Conservation (phyloP, 2,888 invertebrate genomes). For the Eristalinus sepulchralis region DNA sequence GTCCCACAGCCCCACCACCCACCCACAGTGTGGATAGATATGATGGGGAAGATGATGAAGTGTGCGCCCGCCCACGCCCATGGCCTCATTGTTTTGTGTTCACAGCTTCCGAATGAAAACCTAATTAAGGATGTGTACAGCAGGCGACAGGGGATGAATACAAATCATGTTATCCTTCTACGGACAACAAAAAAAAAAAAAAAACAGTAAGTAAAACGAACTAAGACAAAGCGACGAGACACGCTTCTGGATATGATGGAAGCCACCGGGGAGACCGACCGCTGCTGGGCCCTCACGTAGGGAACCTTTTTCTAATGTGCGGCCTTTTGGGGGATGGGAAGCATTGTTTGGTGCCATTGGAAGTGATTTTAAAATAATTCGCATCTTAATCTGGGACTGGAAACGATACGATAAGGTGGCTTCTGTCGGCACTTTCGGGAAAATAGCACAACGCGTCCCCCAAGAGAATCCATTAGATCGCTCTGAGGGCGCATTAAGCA, state of each 20-base stretch:
- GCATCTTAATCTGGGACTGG: conserved; percentile 33
- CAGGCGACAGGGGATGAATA: conserved; percentile 61
- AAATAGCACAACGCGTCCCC: background rate
- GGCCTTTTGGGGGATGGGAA: background rate
- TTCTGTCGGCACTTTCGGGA: background rate
- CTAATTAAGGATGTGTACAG: conserved; percentile 65
- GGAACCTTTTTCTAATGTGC: conserved; percentile 23
- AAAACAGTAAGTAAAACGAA: background rate
- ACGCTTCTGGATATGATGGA: conserved; percentile 37
- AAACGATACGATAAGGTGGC: background rate
- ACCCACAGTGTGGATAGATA: background rate
- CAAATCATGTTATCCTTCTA: conserved; percentile 46
- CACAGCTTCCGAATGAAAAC: conserved; percentile 60
- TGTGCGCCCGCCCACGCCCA: background rate
- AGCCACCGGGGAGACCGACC: conserved; percentile 19
- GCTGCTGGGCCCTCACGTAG: conserved; percentile 33
- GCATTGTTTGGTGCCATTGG: conserved; percentile 27
- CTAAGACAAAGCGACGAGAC: background rate
- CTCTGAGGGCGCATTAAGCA: background rate
- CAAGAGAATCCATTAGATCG: background rate
- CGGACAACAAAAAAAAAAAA: background rate
- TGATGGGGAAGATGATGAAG: background rate
- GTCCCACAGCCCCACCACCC: background rate
- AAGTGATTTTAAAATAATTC: conserved; percentile 55
- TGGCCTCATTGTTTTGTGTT: conserved; percentile 35